A percentile compares a stretch with the other conserved stretches of the same genome.
These are phyloP conservation scores for Chloromyia formosa DNA, from an alignment of 2,888 invertebrate genomes.

Conservation along the genomic window DNA sequence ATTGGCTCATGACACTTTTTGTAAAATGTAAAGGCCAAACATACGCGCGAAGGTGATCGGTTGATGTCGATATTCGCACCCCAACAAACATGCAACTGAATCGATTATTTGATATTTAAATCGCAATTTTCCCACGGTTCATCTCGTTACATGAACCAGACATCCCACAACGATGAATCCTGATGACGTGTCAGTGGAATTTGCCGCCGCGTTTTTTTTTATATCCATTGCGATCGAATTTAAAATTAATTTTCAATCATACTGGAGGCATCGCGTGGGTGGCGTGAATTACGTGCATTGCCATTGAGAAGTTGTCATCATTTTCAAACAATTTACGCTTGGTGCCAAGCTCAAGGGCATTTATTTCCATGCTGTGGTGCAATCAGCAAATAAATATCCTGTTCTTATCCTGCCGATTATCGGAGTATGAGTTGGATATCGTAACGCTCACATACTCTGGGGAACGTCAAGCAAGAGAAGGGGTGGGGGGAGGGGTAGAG, in stretches of 20 bases:
- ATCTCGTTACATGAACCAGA: too few species aligned
- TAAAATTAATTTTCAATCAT: conserved; percentile 4
- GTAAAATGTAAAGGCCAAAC: too few species aligned
- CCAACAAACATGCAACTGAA: too few species aligned
- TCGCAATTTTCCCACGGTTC: too few species aligned
- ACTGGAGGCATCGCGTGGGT: background rate
- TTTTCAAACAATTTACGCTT: conserved; percentile 24
- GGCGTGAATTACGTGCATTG: background rate
- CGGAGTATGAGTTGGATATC: conserved; percentile 8
- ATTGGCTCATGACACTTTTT: too few species aligned
- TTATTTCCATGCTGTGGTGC: conserved; percentile 11
- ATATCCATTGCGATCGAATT: background rate
- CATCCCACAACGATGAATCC: too few species aligned
- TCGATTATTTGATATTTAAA: too few species aligned
- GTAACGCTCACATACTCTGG: background rate
- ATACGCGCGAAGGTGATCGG: too few species aligned
- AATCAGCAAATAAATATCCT: conserved; percentile 13
- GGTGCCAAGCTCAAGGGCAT: conserved; percentile 25
- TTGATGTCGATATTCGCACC: too few species aligned
- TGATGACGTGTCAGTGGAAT: too few species aligned
- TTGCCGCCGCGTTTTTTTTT: too few species aligned
- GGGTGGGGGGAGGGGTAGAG: background rate
- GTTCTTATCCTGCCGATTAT: conserved; percentile 7
- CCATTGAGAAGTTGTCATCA: conserved; percentile 19
- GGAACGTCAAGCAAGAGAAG: background rate